Evolutionary conservation across 2,113 vertebrate genomes (phyloP).

Genomic region (Myanophis thanlyinensis): DNA sequence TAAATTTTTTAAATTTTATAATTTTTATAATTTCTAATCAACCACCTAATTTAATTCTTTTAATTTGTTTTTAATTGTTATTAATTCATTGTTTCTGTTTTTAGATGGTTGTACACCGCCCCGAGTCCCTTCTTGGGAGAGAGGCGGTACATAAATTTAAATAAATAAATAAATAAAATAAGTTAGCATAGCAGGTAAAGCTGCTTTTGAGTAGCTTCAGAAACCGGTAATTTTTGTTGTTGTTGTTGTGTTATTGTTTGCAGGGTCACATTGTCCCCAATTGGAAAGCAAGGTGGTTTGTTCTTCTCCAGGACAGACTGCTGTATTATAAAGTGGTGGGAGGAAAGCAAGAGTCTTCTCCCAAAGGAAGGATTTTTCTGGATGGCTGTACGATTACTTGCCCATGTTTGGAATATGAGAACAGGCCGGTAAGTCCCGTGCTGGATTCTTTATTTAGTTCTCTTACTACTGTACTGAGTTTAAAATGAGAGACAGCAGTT

Average conservation of each 20-base stretch:
- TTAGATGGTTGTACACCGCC: too few relatives aligned
- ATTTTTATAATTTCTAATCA: too few relatives aligned
- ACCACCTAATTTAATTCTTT: too few relatives aligned
- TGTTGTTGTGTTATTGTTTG: not conserved
- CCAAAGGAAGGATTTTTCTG: conserved; percentile 83
- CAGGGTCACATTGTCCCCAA: conserved; percentile 94
- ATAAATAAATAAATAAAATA: too few relatives aligned
- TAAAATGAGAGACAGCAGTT: not conserved
- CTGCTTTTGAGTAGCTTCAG: not conserved
- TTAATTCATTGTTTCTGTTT: too few relatives aligned
- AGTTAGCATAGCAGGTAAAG: not conserved
- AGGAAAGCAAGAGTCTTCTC: conserved; percentile 78
- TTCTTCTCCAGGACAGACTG: conserved; percentile 84
- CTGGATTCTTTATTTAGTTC: not conserved
- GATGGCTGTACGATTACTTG: conserved; percentile 83
- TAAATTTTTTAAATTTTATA: too few relatives aligned
- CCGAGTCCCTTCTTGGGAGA: too few relatives aligned
- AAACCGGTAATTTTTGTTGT: not conserved
- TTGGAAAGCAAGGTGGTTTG: conserved; percentile 96
- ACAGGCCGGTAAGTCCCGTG: conserved; percentile 78
- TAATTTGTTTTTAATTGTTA: too few relatives aligned
- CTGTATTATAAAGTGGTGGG: conserved; percentile 89
- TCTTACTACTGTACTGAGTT: not conserved
- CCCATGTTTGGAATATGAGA: conserved; percentile 89
- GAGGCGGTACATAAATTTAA: too few relatives aligned